Conservation (phyloP, 2,113 vertebrate genomes). For the Panthera tigris region DNA sequence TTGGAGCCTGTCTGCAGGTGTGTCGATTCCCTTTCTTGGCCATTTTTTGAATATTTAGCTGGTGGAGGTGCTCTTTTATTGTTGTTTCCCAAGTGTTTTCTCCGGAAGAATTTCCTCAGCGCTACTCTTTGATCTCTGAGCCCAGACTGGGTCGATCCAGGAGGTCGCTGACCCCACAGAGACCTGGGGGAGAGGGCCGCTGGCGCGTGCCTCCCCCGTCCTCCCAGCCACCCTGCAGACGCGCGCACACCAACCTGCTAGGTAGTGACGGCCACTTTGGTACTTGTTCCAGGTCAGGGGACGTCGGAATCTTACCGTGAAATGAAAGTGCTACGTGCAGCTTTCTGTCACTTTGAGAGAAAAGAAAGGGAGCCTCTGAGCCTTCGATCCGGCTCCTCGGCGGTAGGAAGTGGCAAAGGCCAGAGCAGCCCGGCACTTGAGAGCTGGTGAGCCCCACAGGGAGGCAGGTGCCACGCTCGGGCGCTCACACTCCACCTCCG, state of each 20-base stretch:
- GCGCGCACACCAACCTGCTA: fast-evolving
- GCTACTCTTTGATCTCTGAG: background rate
- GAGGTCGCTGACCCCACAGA: background rate
- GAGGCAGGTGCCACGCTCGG: background rate
- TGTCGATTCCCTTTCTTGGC: background rate
- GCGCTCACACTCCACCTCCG: background rate
- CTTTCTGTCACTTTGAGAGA: background rate
- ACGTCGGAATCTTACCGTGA: background rate
- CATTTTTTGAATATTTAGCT: background rate
- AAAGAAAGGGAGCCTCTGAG: background rate
- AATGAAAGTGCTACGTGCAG: background rate
- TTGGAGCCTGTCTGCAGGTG: background rate
- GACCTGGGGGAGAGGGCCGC: background rate
- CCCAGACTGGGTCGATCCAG: background rate
- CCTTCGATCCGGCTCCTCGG: no score
- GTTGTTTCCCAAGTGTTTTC: background rate
- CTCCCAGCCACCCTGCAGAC: no score
- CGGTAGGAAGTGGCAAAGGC: background rate
- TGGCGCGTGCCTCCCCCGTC: background rate
- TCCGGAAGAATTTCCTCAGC: background rate
- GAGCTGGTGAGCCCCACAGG: background rate
- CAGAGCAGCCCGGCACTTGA: no score
- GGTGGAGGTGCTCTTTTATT: background rate
- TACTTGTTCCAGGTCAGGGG: no score
- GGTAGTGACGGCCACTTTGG: fast-evolving